A percentile compares a stretch with the other conserved stretches of the same genome.
phyloP scores from a whole-genome alignment of 2,113 vertebrate genomes.

The Hypanus sabinus region DNA sequence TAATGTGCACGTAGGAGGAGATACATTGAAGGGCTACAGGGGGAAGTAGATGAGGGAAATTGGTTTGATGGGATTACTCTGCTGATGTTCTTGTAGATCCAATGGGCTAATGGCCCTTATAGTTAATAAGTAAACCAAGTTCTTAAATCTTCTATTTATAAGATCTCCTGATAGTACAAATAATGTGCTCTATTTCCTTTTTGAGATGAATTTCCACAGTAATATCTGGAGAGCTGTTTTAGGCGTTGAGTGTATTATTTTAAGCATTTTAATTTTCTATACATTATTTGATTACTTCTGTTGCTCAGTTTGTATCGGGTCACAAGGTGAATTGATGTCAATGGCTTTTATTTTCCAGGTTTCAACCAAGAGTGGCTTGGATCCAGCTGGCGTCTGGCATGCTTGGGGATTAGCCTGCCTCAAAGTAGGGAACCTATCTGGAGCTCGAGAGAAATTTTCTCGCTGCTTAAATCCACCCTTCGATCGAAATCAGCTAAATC shows the following conservation, averaged over 20 bases:
- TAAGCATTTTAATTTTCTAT: not conserved
- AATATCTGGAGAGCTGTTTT: not conserved
- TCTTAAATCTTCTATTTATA: not conserved
- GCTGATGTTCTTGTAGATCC: no score
- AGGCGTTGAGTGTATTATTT: not conserved
- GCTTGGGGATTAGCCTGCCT: slow-evolving; percentile 92
- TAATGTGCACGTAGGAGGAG: no score
- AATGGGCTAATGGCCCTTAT: no score
- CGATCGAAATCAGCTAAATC: slow-evolving; percentile 79
- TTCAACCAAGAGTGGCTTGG: slow-evolving; percentile 89
- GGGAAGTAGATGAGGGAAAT: no score
- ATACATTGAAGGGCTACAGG: no score
- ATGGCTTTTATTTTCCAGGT: slow-evolving; percentile 59
- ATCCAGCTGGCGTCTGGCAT: slow-evolving; percentile 85
- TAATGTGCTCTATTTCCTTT: not conserved
- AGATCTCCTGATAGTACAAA: not conserved
- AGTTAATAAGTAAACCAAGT: no score
- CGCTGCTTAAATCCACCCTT: slow-evolving; percentile 81
- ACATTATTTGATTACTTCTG: not conserved
- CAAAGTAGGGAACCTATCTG: slow-evolving; percentile 74
- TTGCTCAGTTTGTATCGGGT: not conserved
- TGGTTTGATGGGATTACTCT: no score
- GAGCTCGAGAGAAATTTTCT: slow-evolving; percentile 81
- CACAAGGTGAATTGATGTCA: not conserved
- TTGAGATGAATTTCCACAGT: not conserved